These are phyloP conservation scores for Scleropages formosus DNA, from an alignment of 2,797 vertebrate genomes.

Conservation along the genomic window DNA sequence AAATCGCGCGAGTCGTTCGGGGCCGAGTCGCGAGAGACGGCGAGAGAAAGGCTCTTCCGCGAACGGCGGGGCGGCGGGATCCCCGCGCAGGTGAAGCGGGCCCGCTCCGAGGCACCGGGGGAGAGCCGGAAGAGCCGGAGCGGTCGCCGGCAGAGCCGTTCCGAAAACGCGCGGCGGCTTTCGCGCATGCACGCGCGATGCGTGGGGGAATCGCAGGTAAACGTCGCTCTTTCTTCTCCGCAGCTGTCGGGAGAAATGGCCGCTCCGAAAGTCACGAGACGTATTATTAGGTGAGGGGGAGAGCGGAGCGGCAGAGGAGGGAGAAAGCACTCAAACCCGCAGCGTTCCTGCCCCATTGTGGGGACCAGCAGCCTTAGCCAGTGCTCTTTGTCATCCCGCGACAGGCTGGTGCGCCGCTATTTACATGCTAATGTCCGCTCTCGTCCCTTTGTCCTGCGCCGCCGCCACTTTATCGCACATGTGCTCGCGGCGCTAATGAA, in stretches of 20 bases:
- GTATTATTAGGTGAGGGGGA: constrained; percentile 17
- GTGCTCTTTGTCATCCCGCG: constrained; percentile 55
- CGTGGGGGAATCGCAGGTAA: neutral
- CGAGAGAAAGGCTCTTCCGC: neutral
- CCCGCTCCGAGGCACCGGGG: constrained; percentile 70
- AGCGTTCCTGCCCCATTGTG: constrained; percentile 22
- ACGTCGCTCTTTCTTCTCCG: constrained; percentile 3
- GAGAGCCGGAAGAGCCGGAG: constrained; percentile 47
- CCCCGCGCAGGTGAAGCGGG: no score
- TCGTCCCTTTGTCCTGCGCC: constrained; percentile 41
- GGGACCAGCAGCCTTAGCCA: constrained; percentile 48
- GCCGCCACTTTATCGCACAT: constrained; percentile 45
- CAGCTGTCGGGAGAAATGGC: neutral
- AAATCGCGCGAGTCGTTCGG: constrained; percentile 57
- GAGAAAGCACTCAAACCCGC: constrained; percentile 26
- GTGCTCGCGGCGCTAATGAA: constrained; percentile 33
- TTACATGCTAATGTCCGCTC: constrained; percentile 61
- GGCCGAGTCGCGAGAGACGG: no score
- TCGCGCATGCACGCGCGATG: no score
- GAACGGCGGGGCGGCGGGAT: no score
- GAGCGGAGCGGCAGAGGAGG: constrained; percentile 6
- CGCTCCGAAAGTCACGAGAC: neutral
- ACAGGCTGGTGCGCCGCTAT: constrained; percentile 52
- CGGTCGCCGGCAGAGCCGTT: constrained; percentile 27
- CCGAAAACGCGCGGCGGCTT: no score